These are phyloP conservation scores for Pituophis catenifer DNA, from an alignment of 2,113 vertebrate species.

Conservation along the genomic window DNA sequence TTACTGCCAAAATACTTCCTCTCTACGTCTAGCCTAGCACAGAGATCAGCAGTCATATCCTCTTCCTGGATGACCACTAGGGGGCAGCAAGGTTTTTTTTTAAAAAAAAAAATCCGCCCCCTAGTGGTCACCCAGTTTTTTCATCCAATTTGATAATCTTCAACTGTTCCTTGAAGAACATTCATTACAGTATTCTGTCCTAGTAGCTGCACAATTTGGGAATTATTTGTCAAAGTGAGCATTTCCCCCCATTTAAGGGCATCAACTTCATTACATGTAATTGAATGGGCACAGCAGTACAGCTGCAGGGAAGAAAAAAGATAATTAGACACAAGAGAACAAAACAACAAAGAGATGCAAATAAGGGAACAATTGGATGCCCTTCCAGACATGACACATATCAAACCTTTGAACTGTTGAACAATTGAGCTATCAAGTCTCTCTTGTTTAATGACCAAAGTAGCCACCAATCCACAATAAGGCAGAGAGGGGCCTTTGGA, in stretches of 20 bases:
- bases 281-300: background rate
- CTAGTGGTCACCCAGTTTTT: background rate
- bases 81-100: background rate
- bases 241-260: background rate
- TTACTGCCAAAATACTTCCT: background rate
- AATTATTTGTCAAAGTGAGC: background rate
- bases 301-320: too few species aligned
- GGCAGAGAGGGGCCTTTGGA: conserved; percentile 1
- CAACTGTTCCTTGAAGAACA: background rate
- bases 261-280: conserved; percentile 18
- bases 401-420: conserved; percentile 36
- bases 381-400: conserved; percentile 40
- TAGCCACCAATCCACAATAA: conserved; percentile 10
- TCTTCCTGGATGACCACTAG: background rate
- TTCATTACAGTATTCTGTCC: background rate
- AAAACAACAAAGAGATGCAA: conserved; percentile 9
- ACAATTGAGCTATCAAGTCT: conserved; percentile 25
- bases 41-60: background rate
- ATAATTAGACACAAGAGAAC: background rate
- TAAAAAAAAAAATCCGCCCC: background rate
- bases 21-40: background rate
- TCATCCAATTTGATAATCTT: background rate
- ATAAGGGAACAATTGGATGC: conserved; percentile 29
- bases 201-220: background rate
- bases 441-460: conserved; percentile 35